Base-by-base conservation (phyloP, 2,888 invertebrate species). In the Keiferia lycopersicella region DNA sequence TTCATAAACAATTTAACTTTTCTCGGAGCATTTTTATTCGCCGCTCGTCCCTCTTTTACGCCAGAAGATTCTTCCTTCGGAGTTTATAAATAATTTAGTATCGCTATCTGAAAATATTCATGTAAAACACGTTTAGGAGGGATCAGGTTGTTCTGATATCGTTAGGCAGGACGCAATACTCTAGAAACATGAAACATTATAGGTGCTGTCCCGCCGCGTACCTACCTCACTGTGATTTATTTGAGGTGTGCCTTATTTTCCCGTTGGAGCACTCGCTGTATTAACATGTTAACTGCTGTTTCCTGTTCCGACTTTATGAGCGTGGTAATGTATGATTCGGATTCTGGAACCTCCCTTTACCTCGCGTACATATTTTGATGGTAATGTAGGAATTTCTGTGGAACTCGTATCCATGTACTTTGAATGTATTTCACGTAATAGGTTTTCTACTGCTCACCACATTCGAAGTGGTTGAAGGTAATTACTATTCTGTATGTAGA, bases 1-100 rank as follows among this genome's bases (percentile, higher is more conserved):
- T 56, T 56, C 16, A 30, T 56, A 30, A 56, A 56, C 56, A 34
- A 56, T 56, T 34, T 34, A 56, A 34, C 34, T 30, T 22, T 53
- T 20, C 53, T 30, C 2, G n/a, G 30, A 53, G 22, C 22, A 51
- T 51, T 51, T 51, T 51, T 51, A 51, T 51, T 51, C 51, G 22
- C 51, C 51, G 51, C 18, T 12, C 51, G 51, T 51, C 2, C 6
- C 26, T 26, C 26, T 26, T 26, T 26, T 26, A 26, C 22, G 20
- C 22, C 18, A 34, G 26, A 56, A 56, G 16, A 56, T 34, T 56
- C 56, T 56, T 34, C 16, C 16, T 34, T 34, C 8, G 30, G 26
- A 34, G 56, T 56, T 56, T 56, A 56, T 56, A 56, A 51, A 51
- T 22, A 51, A 18, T 51, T 22, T 51, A 45, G 45, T 45, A 45